These are phyloP conservation scores for Sinocyclocheilus grahami DNA, from an alignment of 2,113 vertebrate species.

Conservation along the genomic window DNA sequence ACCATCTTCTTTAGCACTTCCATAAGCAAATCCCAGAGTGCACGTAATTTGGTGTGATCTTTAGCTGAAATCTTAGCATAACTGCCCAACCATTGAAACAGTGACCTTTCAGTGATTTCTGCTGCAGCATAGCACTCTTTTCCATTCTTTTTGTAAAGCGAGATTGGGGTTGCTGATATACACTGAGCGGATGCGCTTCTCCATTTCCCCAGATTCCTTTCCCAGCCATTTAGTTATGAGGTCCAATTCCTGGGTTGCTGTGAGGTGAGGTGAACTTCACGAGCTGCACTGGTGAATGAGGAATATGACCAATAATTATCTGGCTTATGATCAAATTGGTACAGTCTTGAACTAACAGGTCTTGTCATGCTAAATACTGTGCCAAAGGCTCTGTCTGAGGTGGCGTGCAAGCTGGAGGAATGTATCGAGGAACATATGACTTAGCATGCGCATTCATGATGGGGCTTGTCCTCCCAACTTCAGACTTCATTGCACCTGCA, in stretches of 20 bases:
- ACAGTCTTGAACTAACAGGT: too few species aligned
- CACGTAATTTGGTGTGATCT: constrained; percentile 27
- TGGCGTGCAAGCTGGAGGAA: not conserved
- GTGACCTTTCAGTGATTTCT: constrained; percentile 3
- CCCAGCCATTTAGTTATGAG: not conserved
- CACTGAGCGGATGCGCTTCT: constrained; percentile 23
- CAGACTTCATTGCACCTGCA: not conserved
- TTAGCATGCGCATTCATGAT: not conserved
- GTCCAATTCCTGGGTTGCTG: not conserved
- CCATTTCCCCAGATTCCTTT: not conserved
- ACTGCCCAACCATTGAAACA: constrained; percentile 30
- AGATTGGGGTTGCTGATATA: constrained; percentile 36
- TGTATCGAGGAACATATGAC: not conserved
- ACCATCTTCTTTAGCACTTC: constrained; percentile 49
- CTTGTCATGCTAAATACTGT: too few species aligned
- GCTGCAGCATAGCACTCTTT: too few species aligned
- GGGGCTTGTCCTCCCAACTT: not conserved
- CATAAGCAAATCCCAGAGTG: constrained; percentile 46
- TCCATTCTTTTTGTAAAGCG: not conserved
- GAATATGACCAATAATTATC: too few species aligned
- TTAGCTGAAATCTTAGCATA: constrained; percentile 39
- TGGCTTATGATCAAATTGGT: too few species aligned
- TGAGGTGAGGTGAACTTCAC: not conserved
- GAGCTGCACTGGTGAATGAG: not conserved
- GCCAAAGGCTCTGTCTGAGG: constrained; percentile 14